phyloP scores from a whole-genome alignment of 2,888 invertebrate genomes.

The Ennomos erosarius region DNA sequence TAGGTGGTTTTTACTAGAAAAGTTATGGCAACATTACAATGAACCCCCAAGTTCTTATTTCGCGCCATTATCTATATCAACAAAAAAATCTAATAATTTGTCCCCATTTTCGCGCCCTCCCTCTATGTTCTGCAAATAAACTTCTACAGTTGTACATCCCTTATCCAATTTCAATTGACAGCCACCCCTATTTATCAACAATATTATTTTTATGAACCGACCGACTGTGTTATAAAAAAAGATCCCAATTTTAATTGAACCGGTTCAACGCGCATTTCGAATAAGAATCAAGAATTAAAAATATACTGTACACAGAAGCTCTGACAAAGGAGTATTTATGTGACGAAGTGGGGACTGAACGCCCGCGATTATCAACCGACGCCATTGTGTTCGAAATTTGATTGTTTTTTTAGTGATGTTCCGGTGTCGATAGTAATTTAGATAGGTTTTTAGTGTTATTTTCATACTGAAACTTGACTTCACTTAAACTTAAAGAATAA shows the following conservation, averaged over 20 bases:
- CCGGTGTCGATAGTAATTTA: conserved; percentile 43
- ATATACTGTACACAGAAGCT: conserved; percentile 52
- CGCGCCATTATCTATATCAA: conserved; percentile 74
- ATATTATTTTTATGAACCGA: conserved; percentile 82
- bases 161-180: conserved; percentile 57
- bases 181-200: conserved; percentile 58
- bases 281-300: conserved; percentile 48
- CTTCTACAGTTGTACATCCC: conserved; percentile 35
- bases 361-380: conserved; percentile 76
- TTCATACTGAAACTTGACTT: background rate
- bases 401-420: conserved; percentile 69
- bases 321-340: conserved; percentile 73
- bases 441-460: background rate
- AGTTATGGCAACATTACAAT: conserved; percentile 1
- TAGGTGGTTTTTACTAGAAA: background rate
- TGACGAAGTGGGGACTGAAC: conserved; percentile 61
- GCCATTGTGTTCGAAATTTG: conserved; percentile 78
- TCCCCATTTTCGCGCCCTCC: conserved; percentile 48
- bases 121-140: conserved; percentile 54
- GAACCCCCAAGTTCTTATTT: conserved; percentile 49
- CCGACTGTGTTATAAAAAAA: conserved; percentile 57
- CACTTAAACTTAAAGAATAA: too few species aligned
- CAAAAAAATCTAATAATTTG: conserved; percentile 66
- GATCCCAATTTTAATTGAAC: conserved; percentile 78
- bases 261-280: conserved; percentile 62